These are phyloP conservation scores for Hemiscyllium ocellatum DNA, from an alignment of 2,113 vertebrate genomes.

Conservation along the genomic window DNA sequence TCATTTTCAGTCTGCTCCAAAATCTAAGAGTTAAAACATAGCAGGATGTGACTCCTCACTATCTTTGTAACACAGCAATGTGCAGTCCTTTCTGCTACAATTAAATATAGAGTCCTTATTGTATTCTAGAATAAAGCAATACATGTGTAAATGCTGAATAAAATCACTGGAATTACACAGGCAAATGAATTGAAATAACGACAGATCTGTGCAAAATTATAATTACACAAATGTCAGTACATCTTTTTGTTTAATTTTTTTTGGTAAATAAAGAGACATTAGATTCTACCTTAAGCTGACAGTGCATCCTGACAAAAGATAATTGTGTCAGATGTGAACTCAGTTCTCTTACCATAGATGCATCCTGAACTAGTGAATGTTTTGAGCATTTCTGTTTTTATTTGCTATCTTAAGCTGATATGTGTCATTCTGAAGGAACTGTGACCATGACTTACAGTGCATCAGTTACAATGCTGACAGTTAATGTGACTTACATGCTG, in stretches of 20 bases:
- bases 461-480: neutral
- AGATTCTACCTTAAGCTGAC: neutral
- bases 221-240: neutral
- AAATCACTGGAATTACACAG: neutral
- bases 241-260: neutral
- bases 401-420: neutral
- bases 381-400: neutral
- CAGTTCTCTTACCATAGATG: neutral
- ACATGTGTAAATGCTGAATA: neutral
- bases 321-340: neutral
- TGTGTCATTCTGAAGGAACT: neutral
- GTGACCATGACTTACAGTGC: neutral
- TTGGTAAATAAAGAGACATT: neutral
- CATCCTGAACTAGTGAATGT: neutral
- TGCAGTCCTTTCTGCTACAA: neutral
- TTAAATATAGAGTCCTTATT: neutral
- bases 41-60: neutral
- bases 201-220: neutral
- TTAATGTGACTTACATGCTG: neutral
- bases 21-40: neutral
- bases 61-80: neutral
- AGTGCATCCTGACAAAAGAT: neutral
- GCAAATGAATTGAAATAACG: neutral
- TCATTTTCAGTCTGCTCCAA: neutral
- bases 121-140: neutral